phyloP scores from a whole-genome alignment of 2,797 vertebrate genomes.

The Dicrostonyx torquatus region DNA sequence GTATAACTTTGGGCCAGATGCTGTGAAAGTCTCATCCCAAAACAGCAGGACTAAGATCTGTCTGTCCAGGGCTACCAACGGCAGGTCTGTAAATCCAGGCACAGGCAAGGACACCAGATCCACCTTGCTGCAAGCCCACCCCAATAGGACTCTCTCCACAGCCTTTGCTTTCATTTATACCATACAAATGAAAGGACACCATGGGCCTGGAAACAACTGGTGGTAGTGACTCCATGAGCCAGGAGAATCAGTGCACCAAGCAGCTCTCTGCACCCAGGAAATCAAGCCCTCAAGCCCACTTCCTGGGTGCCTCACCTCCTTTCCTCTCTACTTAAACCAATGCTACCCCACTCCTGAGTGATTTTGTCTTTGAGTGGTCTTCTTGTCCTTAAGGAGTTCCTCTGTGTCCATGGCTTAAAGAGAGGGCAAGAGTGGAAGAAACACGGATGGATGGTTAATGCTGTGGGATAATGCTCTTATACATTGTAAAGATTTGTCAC shows the following conservation, averaged over 20 bases:
- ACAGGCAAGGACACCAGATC: neutral
- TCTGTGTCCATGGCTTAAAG: constrained; percentile 53
- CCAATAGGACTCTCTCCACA: neutral
- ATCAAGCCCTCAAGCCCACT: neutral
- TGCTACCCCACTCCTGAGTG: neutral
- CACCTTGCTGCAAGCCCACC: neutral
- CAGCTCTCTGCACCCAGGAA: neutral
- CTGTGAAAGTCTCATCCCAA: neutral
- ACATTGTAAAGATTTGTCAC: too few relatives aligned
- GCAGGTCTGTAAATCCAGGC: neutral
- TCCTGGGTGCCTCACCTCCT: neutral
- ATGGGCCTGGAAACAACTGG: neutral
- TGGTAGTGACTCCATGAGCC: rapidly evolving
- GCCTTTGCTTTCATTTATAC: neutral
- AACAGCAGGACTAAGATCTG: neutral
- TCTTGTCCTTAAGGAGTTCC: neutral
- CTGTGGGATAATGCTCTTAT: too few relatives aligned
- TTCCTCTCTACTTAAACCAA: neutral
- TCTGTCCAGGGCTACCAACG: neutral
- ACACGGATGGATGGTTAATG: neutral
- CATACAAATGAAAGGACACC: neutral
- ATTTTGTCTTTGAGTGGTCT: neutral
- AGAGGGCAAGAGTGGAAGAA: constrained; percentile 28
- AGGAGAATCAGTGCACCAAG: neutral
- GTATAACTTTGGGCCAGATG: neutral